A percentile compares a stretch with the other conserved stretches of the same genome.
phyloP scores from a whole-genome alignment of 2,888 invertebrate genomes.

The Trissoscelio sp. region DNA sequence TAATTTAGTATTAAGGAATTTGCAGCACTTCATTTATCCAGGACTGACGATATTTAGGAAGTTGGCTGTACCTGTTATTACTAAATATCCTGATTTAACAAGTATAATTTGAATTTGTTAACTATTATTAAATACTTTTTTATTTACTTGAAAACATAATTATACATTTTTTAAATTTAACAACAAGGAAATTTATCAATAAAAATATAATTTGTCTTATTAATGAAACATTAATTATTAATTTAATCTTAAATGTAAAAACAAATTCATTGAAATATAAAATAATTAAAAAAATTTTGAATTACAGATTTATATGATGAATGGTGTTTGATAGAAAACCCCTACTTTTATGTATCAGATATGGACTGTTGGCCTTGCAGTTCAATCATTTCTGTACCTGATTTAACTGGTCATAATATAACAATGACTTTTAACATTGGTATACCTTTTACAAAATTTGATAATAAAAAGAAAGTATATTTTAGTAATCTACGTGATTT shows the following conservation, averaged over 20 bases:
- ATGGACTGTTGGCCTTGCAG: slow-evolving; percentile 94
- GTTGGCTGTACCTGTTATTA: slow-evolving; percentile 90
- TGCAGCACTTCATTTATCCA: slow-evolving; percentile 93
- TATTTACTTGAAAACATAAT: too few relatives aligned
- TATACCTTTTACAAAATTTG: slow-evolving; percentile 85
- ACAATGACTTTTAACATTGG: slow-evolving; percentile 85
- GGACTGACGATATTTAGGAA: slow-evolving; percentile 89
- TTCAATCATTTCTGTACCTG: slow-evolving; percentile 87
- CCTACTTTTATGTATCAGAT: slow-evolving; percentile 91
- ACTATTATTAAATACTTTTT: too few relatives aligned
- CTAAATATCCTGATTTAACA: slow-evolving; percentile 89
- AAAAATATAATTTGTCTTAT: too few relatives aligned
- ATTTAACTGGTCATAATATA: slow-evolving; percentile 86
- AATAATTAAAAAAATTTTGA: slow-evolving; percentile 11
- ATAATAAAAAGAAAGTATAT: slow-evolving; percentile 86
- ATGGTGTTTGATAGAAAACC: slow-evolving; percentile 92
- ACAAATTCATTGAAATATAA: neutral
- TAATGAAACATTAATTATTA: too few relatives aligned
- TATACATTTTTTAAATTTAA: too few relatives aligned
- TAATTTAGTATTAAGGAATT: slow-evolving; percentile 88
- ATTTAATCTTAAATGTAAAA: neutral
- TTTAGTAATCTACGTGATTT: slow-evolving; percentile 85
- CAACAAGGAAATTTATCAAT: too few relatives aligned
- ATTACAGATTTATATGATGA: slow-evolving; percentile 92
- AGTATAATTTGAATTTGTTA: slow-evolving; percentile 83